Conservation (phyloP, 2,113 vertebrate genomes). For the Cheilinus undulatus region DNA sequence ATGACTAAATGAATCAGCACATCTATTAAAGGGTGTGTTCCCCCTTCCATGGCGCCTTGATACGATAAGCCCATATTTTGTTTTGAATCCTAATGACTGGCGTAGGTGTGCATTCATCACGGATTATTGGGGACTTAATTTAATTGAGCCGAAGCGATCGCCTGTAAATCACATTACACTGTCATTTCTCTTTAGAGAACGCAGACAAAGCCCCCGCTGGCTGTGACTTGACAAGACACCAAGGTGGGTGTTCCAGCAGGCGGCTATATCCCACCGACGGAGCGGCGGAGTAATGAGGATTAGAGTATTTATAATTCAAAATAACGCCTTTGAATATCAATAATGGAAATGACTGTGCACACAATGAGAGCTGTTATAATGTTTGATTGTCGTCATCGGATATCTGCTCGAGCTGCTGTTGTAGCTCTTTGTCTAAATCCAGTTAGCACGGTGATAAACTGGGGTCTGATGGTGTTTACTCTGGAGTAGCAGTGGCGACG, state of each 20-base stretch:
- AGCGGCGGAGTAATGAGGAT: slow-evolving; percentile 72
- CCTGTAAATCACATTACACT: slow-evolving; percentile 85
- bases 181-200: slow-evolving; percentile 83
- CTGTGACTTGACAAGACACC: slow-evolving; percentile 75
- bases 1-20: slow-evolving; percentile 83
- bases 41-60: slow-evolving; percentile 72
- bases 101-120: slow-evolving; percentile 86
- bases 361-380: slow-evolving; percentile 62
- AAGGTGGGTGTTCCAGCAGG: slow-evolving; percentile 75
- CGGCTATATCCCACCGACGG: slow-evolving; percentile 50
- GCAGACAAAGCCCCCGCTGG: slow-evolving; percentile 75
- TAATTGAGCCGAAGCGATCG: slow-evolving; percentile 84
- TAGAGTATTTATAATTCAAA: slow-evolving; percentile 76
- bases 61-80: slow-evolving; percentile 84
- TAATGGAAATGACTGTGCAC: slow-evolving; percentile 66
- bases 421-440: slow-evolving; percentile 76
- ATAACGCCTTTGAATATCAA: slow-evolving; percentile 71
- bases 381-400: slow-evolving; percentile 67
- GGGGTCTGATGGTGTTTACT: slow-evolving; percentile 72
- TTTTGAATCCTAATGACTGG: slow-evolving; percentile 85
- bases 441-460: slow-evolving; percentile 78
- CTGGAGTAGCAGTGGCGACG: slow-evolving; percentile 50
- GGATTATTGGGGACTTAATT: slow-evolving; percentile 84
- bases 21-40: slow-evolving; percentile 83
- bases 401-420: slow-evolving; percentile 66